phyloP scores from a whole-genome alignment of 2,113 vertebrate genomes.

The Glaucomys volans region DNA sequence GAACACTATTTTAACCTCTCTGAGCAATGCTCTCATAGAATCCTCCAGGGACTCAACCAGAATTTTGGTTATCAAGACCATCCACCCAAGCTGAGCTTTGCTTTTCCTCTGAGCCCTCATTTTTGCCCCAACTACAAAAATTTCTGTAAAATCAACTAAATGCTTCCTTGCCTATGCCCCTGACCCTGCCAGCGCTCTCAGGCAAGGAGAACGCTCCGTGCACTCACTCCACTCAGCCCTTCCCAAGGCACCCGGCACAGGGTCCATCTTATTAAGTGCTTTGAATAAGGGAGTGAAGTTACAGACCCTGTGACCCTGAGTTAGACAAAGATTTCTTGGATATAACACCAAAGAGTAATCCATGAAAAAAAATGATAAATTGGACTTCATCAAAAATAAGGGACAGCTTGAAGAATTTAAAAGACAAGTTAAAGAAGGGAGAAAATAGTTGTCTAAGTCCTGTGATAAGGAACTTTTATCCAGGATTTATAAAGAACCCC shows the following conservation, averaged over 20 bases:
- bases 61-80: background rate
- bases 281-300: background rate
- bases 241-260: background rate
- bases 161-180: accelerated
- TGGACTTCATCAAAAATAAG: background rate
- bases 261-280: background rate
- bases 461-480: background rate
- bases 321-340: background rate
- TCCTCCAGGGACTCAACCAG: background rate
- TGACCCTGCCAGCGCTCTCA: background rate
- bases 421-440: background rate
- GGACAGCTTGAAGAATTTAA: background rate
- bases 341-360: background rate
- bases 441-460: background rate
- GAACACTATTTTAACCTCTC: background rate
- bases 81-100: background rate
- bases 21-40: background rate
- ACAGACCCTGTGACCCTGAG: background rate
- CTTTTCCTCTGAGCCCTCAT: background rate
- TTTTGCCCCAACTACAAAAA: background rate
- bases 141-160: background rate
- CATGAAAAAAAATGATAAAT: background rate
- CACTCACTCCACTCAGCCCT: background rate
- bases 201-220: too few relatives aligned
- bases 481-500: background rate